phyloP scores from a whole-genome alignment of 2,888 invertebrate genomes.

The Germaria angustata region DNA sequence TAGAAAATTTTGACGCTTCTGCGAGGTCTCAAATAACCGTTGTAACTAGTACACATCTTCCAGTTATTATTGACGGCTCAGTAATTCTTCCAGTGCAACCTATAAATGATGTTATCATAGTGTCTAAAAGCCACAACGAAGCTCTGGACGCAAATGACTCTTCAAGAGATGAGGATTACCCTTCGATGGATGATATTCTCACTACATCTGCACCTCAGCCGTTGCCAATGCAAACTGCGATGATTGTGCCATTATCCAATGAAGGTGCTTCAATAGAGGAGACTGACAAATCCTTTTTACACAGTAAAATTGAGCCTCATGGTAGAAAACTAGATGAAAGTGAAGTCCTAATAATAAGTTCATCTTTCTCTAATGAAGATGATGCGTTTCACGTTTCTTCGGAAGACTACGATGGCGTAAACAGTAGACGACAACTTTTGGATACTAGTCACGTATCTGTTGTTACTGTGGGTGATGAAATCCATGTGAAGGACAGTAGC shows the following conservation, averaged over 20 bases:
- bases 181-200: constrained; percentile 88
- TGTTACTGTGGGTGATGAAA: constrained; percentile 92
- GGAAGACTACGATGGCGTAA: constrained; percentile 72
- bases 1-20: constrained; percentile 71
- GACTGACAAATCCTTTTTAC: constrained; percentile 40
- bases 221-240: constrained; percentile 75
- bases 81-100: constrained; percentile 37
- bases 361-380: constrained; percentile 84
- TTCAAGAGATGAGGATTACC: constrained; percentile 88
- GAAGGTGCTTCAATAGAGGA: constrained; percentile 61
- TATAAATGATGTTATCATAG: constrained; percentile 88
- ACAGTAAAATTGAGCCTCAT: constrained; percentile 51
- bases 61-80: constrained; percentile 85
- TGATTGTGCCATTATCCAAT: constrained; percentile 75
- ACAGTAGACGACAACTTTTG: constrained; percentile 76
- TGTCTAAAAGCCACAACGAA: constrained; percentile 88
- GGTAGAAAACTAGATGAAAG: constrained; percentile 90
- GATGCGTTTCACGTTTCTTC: constrained; percentile 82
- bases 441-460: constrained; percentile 96
- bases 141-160: constrained; percentile 83
- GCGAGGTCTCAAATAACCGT: constrained; percentile 89
- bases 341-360: constrained; percentile 90
- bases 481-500: constrained; percentile 87
- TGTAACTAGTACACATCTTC: constrained; percentile 90
- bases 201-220: constrained; percentile 81